Evolutionary conservation across 2,113 vertebrate species (phyloP), one percentile per base, ranked within the genome.

Genomic region (Chinchilla lanigera): DNA sequence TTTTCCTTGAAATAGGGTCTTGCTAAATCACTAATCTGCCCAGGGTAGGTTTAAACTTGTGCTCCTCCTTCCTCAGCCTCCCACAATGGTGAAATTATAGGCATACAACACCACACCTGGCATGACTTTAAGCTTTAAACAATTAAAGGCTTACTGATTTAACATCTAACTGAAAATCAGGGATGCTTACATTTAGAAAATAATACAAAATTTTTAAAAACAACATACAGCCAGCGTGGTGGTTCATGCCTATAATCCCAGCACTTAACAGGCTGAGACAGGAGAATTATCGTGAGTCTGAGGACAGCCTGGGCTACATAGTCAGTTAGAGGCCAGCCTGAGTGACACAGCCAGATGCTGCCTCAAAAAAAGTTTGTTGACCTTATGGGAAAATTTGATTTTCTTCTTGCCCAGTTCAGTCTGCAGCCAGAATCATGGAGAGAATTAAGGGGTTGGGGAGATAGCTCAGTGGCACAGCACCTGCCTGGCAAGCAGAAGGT

Each of bases 111-210:
- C 63, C 30, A 35, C 30, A 65, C 13, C 61, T 13, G 30, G 61
- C 61, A 65, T 19, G 16, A 69, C 67, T 38, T 71, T 71, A 71
- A 20, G 19, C n/a, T 38, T 38, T 71, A 38, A 71, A 71, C 33
- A n/a, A 35, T 19, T 71, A 38, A 71, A 71, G 12, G 0, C 17
- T 85, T 81, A 67, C 0, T 89, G 47, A 67, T 67, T 47, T 90
- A 69, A 95, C 65, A 86, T 75, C 38, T 86, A 56, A 30, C 12
- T 85, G 71, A 86, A 90, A 93, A 65, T 67, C 81, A 89, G 84
- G 73, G 26, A n/a, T 75, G 47, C 7, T 86, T 65, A 65, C 33
- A 60, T 93, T 80, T 65, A 93, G 56, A 75, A 86, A 47, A 77
- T 65, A 52, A 61, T 61, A 20, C 24, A 60, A 60, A 60, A 60